Evolutionary conservation across 2,888 invertebrate species (phyloP), one percentile per base, ranked within the genome.

Genomic region (Diaperis boleti): DNA sequence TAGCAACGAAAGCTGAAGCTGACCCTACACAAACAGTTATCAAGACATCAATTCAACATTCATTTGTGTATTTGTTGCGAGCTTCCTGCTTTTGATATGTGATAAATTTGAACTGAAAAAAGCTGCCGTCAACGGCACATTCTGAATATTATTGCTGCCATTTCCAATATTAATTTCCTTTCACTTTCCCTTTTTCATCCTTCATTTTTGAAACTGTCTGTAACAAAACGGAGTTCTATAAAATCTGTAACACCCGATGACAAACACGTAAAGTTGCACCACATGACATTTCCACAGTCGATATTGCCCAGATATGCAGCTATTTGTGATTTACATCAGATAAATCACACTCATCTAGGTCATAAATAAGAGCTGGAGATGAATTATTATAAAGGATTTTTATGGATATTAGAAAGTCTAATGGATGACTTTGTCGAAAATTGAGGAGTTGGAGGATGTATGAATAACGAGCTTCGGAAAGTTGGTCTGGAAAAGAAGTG

Each of bases 311-410:
- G 33, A 49, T 45, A 13, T 45, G 8, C n/a, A n/a, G 20, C n/a
- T 45, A 17, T 49, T 8, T 11, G 22, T 37, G 52, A 22, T 52
- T 52, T 52, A 37, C 52, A 52, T 52, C 35, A 39, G 13, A 52
- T 52, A 22, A 35, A 52, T 52, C 52, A 39, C 18, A 11, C 3
- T 8, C 5, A 15, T 8, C 7, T 42, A 1, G 45, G 22, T 45
- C 45, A 29, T 45, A 45, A 45, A 45, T 45, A 26, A 4, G 45
- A 45, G 26, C n/a, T 14, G 26, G 29, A 45, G 45, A 45, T 45
- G 29, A 45, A 11, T 45, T 45, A 26, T 45, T 22, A 45, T 45
- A 13, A 39, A 15, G 26, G 11, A 26, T 45, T 45, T 45, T 45
- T 45, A 45, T 17, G 37, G 37, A 10, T 35, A 35, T 52, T 18